Percentiles rank a stretch among this genome's conserved stretches.
Conservation (phyloP, 2,888 invertebrate genomes). For the Drosophila siamana region DNA sequence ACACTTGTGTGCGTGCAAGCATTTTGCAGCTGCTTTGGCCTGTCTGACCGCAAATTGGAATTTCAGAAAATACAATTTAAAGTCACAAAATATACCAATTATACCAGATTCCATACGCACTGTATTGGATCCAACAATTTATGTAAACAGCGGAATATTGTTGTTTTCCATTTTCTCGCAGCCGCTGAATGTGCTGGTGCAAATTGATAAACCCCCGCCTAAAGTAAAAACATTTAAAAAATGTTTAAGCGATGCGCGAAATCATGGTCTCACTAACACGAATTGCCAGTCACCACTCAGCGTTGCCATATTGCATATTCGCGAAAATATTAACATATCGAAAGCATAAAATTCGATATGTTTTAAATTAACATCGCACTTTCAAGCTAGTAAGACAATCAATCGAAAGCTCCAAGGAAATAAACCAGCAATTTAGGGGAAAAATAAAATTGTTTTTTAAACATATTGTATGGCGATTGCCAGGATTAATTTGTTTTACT, state of each 20-base stretch:
- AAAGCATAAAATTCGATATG: conserved; percentile 20
- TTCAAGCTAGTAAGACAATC: background rate
- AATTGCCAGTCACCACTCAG: conserved; percentile 43
- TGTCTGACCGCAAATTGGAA: conserved; percentile 4
- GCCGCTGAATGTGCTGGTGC: no score
- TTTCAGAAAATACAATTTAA: background rate
- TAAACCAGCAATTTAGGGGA: background rate
- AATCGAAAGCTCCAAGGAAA: background rate
- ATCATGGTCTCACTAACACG: background rate
- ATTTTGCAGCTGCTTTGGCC: conserved; percentile 58
- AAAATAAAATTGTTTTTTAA: background rate
- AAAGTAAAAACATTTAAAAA: background rate
- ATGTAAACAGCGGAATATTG: background rate
- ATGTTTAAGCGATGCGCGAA: background rate
- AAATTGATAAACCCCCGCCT: no score
- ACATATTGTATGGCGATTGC: background rate
- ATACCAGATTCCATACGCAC: background rate
- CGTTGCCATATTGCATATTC: conserved; percentile 29
- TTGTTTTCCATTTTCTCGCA: background rate
- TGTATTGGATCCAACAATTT: background rate
- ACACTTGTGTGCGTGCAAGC: conserved; percentile 56
- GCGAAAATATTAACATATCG: background rate
- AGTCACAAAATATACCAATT: background rate
- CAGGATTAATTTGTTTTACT: background rate
- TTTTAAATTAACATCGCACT: conserved; percentile 7